phyloP scores from a whole-genome alignment of 2,888 invertebrate species.

The Ametastegia equiseti region DNA sequence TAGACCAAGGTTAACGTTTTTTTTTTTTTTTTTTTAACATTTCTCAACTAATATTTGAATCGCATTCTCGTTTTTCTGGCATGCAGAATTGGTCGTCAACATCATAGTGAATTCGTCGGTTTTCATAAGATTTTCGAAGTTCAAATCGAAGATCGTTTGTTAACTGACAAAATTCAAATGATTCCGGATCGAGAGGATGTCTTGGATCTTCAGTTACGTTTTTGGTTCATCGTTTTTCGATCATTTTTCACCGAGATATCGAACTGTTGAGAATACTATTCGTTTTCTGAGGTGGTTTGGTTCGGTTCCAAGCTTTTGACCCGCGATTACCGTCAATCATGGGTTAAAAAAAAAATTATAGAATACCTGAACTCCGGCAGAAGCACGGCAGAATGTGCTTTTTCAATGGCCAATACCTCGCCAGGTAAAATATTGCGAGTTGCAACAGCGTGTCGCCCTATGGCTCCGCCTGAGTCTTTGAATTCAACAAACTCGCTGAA shows the following conservation, averaged over 20 bases:
- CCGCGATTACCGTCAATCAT: no score
- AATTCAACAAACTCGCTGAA: constrained; percentile 83
- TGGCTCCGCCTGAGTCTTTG: constrained; percentile 78
- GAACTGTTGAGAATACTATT: no score
- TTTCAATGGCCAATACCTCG: constrained; percentile 85
- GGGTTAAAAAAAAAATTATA: no score
- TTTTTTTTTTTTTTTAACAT: background rate
- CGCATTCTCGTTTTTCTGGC: background rate
- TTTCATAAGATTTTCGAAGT: no score
- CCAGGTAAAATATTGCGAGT: constrained; percentile 84
- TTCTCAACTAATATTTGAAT: background rate
- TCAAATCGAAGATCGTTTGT: no score
- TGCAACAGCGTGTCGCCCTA: constrained; percentile 87
- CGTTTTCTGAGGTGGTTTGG: no score
- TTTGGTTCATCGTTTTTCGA: no score
- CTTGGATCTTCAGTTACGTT: no score
- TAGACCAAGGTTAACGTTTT: background rate
- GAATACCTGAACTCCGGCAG: constrained; percentile 81
- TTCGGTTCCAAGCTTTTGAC: no score
- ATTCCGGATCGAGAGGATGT: no score
- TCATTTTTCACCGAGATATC: no score
- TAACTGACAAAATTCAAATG: background rate
- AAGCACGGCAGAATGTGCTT: constrained; percentile 84
- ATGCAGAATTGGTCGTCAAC: background rate
- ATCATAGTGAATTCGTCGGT: no score